A percentile compares a stretch with the other conserved stretches of the same genome.
Evolutionary conservation across 2,888 invertebrate genomes (phyloP).

Genomic region (Spodoptera picta): DNA sequence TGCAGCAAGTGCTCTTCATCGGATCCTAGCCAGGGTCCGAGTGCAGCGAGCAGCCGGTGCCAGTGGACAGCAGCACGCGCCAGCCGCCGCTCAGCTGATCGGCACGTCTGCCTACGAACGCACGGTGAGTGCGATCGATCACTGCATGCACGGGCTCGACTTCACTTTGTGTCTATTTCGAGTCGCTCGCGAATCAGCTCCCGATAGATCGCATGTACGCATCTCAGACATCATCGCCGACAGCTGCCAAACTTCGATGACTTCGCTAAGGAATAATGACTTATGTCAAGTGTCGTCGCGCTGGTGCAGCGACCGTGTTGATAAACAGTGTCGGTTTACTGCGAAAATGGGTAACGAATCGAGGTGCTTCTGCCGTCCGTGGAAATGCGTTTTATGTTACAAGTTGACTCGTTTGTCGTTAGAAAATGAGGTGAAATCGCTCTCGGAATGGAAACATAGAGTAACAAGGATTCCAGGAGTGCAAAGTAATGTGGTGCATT

Average conservation of each 20-base stretch:
- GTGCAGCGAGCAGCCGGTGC: conserved; percentile 64
- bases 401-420: conserved; percentile 68
- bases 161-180: conserved; percentile 82
- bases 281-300: conserved; percentile 71
- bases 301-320: conserved; percentile 73
- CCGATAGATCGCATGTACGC: conserved; percentile 70
- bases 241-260: conserved; percentile 71
- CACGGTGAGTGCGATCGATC: conserved; percentile 88
- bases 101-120: conserved; percentile 78
- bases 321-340: conserved; percentile 85
- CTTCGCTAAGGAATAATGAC: conserved; percentile 68
- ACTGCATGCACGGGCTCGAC: conserved; percentile 81
- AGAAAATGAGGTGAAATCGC: conserved; percentile 66
- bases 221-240: conserved; percentile 67
- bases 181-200: conserved; percentile 80
- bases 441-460: conserved; percentile 64
- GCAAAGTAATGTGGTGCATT: conserved; percentile 38
- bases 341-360: conserved; percentile 67
- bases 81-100: conserved; percentile 84
- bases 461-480: conserved; percentile 47
- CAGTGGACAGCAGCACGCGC: conserved; percentile 67
- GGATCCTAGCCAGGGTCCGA: conserved; percentile 57
- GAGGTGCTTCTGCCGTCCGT: conserved; percentile 61
- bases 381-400: conserved; percentile 72
- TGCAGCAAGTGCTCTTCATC: conserved; percentile 70